Base-by-base conservation (phyloP, 2,113 vertebrate species). In the Progne subis region DNA sequence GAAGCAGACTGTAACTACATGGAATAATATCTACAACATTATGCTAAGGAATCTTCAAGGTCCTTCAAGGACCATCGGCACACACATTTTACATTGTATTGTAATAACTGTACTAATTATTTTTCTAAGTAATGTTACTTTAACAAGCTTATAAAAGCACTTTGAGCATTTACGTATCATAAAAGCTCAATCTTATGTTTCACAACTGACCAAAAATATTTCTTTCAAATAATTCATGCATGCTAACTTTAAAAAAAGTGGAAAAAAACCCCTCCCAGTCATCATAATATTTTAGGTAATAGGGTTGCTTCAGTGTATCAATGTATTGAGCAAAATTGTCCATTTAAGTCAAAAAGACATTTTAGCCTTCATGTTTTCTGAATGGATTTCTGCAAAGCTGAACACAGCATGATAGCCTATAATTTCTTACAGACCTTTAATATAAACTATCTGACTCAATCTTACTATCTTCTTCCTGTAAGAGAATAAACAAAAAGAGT, bases 231-330 rank as follows among this genome's bases (percentile, higher is more conserved):
- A 28, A 69, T 41, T 88, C 11, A 57, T 28, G 31, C 19, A 57
- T 69, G 91, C 50, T 85, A 43, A 79, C 14, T 68, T 61, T 1
- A 2, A 24, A 53, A 28, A 64, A 55, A 47, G 12, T 0, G 2
- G 6, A 5, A 21, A 67, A 47, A 71, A 61, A 11, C 7, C 0
- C 0, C 0, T 1, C 3, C 11, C 70, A 86, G 2, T 59, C 3
- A 3, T 53, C 9, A 15, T 65, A n/a, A 31, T n/a, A 15, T 77
- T 92, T 89, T 26, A 26, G 31, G 11, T 83, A 60, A 56, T 65
- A 20, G 29, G 24, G 64, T 69, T 16, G 8, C 18, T 91, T 77
- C 50, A 53, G 5, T 49, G 16, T 77, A 69, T 61, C 55, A 81
- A 11, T 0, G 0, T 44, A 55, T n/a, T 25, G 28, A 63, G n/a